These are phyloP conservation scores for Notiomystis cincta DNA, from an alignment of 2,113 vertebrate species.

Conservation along the genomic window DNA sequence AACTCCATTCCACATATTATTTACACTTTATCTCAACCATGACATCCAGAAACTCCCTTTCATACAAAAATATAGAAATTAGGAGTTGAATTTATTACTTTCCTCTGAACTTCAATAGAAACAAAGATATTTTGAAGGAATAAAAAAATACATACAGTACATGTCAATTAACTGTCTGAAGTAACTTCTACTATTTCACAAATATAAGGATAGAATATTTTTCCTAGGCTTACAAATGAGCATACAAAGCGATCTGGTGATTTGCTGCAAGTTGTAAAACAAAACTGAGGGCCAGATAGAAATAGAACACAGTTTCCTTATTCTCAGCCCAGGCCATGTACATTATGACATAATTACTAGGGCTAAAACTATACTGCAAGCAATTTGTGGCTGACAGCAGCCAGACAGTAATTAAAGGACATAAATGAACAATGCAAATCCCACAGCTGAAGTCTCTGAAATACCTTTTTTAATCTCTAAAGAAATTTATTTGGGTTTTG, in stretches of 20 bases:
- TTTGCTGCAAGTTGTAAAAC: neutral
- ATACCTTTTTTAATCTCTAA: neutral
- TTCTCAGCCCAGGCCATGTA: neutral
- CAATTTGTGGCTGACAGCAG: neutral
- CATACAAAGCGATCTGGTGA: neutral
- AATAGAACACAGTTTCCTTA: neutral
- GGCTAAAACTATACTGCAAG: neutral
- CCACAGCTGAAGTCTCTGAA: neutral
- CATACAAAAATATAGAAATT: neutral
- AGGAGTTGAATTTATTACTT: neutral
- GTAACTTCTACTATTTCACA: neutral
- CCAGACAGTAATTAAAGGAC: constrained; percentile 27
- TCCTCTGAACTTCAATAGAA: neutral
- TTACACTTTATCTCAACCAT: neutral
- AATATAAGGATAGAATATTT: neutral
- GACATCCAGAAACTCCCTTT: neutral
- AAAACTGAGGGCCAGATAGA: neutral
- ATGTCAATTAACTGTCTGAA: neutral
- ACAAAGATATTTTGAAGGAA: neutral
- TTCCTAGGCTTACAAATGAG: neutral
- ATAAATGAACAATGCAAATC: constrained; percentile 1
- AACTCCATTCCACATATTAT: neutral
- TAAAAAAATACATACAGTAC: neutral
- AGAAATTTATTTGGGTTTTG: neutral
- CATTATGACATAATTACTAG: neutral